Evolutionary conservation across 1,140 invertebrate genomes (phyloP), one percentile per base, ranked within the genome.

Genomic region (Atta colombica): DNA sequence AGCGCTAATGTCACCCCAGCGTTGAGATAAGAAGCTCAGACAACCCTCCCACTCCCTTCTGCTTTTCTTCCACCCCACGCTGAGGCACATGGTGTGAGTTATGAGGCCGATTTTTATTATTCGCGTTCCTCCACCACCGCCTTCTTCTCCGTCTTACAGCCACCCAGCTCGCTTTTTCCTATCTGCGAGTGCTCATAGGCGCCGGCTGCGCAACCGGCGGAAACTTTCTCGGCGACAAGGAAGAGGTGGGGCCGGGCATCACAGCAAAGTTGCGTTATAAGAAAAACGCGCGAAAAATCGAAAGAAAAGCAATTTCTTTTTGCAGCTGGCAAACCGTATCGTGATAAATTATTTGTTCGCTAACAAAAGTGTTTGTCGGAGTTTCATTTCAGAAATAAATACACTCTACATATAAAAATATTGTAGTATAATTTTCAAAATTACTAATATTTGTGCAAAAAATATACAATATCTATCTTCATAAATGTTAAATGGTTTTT

Each of bases 101-200:
- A 95, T 93, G 94, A 91, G 86, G 90, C 91, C 92, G 93, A 95
- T 95, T 95, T 95, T 95, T 95, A 95, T 95, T 95, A 95, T 95
- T 95, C 94, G 92, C 93, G 89, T 82, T 81, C 87, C 88, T 91
- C 92, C 89, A 74, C 86, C 86, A 84, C 61, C 55, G 77, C 86
- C 69, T 85, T 65, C 66, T 53, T 65, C 58, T 61, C 69, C 80
- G 55, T 74, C 85, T 69, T 74, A 61, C 78, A 75, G 85, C 82
- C 89, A 87, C 51, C 66, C 89, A 68, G 65, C 87, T 87, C 87
- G 77, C 86, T 88, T 91, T 91, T 88, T 89, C 85, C 89, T 92
- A 92, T 93, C 88, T 90, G 85, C 85, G 68, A 86, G 71, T 60
- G 82, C 85, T 93, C 91, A 91, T 92, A 94, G 91, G 77, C 91